These are phyloP conservation scores for Peribatodes rhomboidaria DNA, from an alignment of 2,888 invertebrate species.

Conservation along the genomic window DNA sequence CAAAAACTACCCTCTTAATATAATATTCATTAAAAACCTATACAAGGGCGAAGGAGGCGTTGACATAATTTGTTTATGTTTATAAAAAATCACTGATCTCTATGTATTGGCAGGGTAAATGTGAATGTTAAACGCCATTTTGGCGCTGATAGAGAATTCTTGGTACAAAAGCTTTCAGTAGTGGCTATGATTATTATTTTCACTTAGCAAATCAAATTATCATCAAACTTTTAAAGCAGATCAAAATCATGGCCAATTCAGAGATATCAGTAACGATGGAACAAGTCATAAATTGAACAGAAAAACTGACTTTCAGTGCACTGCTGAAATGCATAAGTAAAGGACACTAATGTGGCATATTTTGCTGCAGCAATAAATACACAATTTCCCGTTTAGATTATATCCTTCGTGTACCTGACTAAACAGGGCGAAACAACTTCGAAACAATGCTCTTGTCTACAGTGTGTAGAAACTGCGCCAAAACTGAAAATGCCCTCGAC, in stretches of 20 bases:
- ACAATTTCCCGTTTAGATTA: neutral
- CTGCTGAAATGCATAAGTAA: neutral
- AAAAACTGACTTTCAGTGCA: neutral
- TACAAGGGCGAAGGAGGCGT: slow-evolving; percentile 5
- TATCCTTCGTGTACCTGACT: neutral
- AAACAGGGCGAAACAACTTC: neutral
- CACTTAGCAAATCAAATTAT: no score
- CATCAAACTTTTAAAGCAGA: no score
- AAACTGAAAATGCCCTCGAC: no score
- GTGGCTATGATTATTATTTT: no score
- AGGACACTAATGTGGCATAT: slow-evolving; percentile 3
- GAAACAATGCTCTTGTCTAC: neutral
- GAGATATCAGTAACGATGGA: neutral
- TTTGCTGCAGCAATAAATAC: neutral
- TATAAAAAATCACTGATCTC: neutral
- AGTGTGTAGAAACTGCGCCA: neutral
- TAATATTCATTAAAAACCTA: slow-evolving; percentile 3
- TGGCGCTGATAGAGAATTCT: neutral
- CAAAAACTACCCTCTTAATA: slow-evolving; percentile 10
- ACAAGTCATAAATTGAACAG: neutral
- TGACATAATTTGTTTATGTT: slow-evolving; percentile 7
- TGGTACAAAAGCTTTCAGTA: no score
- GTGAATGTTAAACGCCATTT: neutral
- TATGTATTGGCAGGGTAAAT: neutral
- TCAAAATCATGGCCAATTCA: neutral